Evolutionary conservation across 2,797 vertebrate genomes (phyloP).

Genomic region (Rhadinocentrus ornatus): DNA sequence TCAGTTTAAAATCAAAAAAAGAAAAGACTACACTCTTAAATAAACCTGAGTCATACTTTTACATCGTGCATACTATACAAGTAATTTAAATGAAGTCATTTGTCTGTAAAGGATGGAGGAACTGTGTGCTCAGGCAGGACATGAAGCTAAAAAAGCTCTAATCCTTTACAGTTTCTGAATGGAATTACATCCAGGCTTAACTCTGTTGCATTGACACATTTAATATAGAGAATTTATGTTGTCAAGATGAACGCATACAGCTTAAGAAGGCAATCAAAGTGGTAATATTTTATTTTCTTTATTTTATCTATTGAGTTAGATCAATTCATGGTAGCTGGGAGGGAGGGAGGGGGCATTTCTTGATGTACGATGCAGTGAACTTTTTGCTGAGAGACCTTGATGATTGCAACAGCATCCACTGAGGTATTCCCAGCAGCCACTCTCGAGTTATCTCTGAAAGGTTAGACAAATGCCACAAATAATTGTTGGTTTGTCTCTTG

Average conservation of each 20-base stretch:
- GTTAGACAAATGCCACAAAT: constrained; percentile 75
- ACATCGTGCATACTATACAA: constrained; percentile 17
- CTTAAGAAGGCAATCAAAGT: constrained; percentile 3
- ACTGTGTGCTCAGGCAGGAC: constrained; percentile 42
- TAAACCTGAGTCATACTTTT: constrained; percentile 19
- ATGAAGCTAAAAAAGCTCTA: constrained; percentile 50
- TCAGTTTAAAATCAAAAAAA: neutral
- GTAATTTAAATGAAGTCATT: constrained; percentile 39
- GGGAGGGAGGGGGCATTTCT: constrained; percentile 1
- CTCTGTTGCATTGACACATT: constrained; percentile 13
- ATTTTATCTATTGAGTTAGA: neutral
- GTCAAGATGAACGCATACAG: constrained; percentile 12
- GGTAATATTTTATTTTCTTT: neutral
- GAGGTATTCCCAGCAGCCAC: constrained; percentile 28
- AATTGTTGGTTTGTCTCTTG: constrained; percentile 57
- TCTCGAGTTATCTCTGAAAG: constrained; percentile 58
- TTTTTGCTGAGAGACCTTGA: constrained; percentile 18
- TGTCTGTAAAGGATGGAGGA: constrained; percentile 14
- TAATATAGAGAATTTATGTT: constrained; percentile 18
- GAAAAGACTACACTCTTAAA: constrained; percentile 15
- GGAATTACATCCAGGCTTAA: constrained; percentile 35
- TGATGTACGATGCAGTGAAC: constrained; percentile 13
- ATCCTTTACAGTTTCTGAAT: constrained; percentile 36
- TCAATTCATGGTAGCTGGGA: neutral
- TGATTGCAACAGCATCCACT: constrained; percentile 42